Evolutionary conservation across 2,888 invertebrate species (phyloP), one percentile per base, ranked within the genome.

Genomic region (Eumerus sabulonum): DNA sequence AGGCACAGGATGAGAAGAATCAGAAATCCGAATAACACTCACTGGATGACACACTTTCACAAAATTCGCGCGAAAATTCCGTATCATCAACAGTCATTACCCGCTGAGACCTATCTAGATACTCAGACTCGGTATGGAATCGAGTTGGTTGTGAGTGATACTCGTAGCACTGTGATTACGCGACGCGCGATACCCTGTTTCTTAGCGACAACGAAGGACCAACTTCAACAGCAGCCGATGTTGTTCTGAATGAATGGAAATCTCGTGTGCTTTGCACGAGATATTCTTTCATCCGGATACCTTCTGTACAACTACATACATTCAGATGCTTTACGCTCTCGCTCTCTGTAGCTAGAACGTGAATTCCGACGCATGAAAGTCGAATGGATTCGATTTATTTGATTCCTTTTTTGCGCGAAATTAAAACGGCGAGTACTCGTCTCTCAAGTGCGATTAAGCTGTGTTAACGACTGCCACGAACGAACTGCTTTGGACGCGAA

Each of bases 181-280:
- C 38, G 47, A 17, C 18, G 14, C 47, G 17, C n/a, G 62, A 54
- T 51, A 50, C 66, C 56, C 76, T 77, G 53, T 51, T 62, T 56
- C 38, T 27, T 59, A 27, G 19, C 19, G 59, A 35, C 11, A 36
- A 50, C 14, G 19, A 13, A 40, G 11, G 18, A 48, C 13, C 17
- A 71, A 27, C 7, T 27, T 7, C 27, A 7, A n/a, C 40, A 36
- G 17, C 38, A 48, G 51, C 38, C 40, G 19, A 45, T n/a, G 11
- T 47, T 44, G 35, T 27, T 45, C 53, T 68, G 68, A 68, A 67
- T 68, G 76, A 56, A 63, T 53, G 14, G 40, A 35, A 18, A 60
- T 60, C 59, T 53, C 64, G 60, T 73, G 73, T 66, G 44, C 7
- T 48, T 56, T 14, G 60, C 60, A 73, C 66, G 60, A 73, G 66